Evolutionary conservation across 92 coral and sea anemone genomes (phyloP), one percentile per base, ranked within the genome.

Genomic region (Epizoanthus illoricatus): DNA sequence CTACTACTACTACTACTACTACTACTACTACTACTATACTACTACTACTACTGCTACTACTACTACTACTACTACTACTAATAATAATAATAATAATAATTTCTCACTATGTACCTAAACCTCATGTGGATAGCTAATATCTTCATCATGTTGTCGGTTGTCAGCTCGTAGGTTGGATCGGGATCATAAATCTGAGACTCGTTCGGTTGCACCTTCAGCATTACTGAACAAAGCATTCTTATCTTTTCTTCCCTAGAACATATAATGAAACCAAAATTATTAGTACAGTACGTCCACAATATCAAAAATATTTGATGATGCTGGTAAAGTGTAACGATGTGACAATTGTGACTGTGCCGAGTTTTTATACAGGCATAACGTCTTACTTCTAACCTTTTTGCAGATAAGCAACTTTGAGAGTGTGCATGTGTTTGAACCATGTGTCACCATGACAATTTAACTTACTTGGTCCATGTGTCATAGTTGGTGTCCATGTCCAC

Each of bases 81-180:
- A 7, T 49, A 49, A 0, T 10, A 49, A 7, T 49, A 49, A 10
- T 52, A 11, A 9, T 52, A 11, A 52, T 52, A 11, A 52, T 52
- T 52, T 52, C 13, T 52, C 56, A 52, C 56, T 52, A 13, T 52
- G 17, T 68, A 94, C 98, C 98, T 89, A 78, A 94, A 94, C 65
- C 98, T 86, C 98, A 94, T 91, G 69, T 94, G 98, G 81, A 92
- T 92, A 36, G 97, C 97, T 81, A 92, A 69, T 28, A 92, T 92
- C 82, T 92, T 91, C 86, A 91, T 86, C 62, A 91, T 86, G 75
- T 93, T 93, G 88, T 91, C 94, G n/a, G 88, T 91, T 5, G 98
- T 94, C 24, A 94, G 84, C 69, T 91, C 94, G 90, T 94, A 94
- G 45, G 87, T 81, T 5, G 75, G 56, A 73, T 94, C 98, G 12